Conservation (phyloP, 2,797 vertebrate species). For the Pteropus rufus region DNA sequence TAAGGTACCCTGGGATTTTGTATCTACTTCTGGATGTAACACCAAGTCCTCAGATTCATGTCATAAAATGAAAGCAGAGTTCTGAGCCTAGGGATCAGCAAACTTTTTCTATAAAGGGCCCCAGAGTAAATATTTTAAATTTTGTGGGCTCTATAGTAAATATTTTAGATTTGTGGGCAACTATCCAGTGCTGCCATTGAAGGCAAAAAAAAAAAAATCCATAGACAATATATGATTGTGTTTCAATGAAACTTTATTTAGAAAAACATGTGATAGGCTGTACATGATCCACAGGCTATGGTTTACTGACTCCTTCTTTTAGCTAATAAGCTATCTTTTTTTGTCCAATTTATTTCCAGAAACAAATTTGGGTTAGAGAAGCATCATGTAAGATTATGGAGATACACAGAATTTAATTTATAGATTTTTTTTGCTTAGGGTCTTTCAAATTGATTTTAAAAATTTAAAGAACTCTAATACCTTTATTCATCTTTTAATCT, state of each 20-base stretch:
- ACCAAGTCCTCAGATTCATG: neutral
- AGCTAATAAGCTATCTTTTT: neutral
- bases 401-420: neutral
- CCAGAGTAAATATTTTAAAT: neutral
- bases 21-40: neutral
- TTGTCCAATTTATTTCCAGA: neutral
- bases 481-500: neutral
- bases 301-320: neutral
- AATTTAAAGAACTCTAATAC: neutral
- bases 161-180: neutral
- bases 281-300: neutral
- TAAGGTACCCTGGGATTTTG: neutral
- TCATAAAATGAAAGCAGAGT: neutral
- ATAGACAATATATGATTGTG: neutral
- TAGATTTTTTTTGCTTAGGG: neutral
- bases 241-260: conserved; percentile 11
- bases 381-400: neutral
- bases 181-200: neutral
- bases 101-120: neutral
- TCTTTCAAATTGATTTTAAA: neutral
- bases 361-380: neutral
- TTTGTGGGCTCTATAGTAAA: neutral
- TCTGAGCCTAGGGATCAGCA: neutral
- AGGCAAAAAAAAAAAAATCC: neutral
- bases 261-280: neutral